Conservation (phyloP, 1,140 invertebrate genomes). For the Piezodorus guildinii region DNA sequence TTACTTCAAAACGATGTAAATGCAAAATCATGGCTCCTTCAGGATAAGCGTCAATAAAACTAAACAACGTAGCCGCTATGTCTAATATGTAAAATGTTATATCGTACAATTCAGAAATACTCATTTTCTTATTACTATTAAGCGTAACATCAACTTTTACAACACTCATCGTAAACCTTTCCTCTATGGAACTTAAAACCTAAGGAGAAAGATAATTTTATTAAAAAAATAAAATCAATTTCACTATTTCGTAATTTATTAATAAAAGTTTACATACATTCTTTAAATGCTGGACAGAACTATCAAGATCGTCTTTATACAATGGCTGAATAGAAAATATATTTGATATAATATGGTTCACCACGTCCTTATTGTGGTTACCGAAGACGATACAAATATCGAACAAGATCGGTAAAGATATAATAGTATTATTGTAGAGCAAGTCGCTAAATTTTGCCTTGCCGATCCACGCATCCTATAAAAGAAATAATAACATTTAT, state of each 20-base stretch:
- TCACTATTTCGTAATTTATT: not conserved
- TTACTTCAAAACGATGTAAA: conserved; percentile 16
- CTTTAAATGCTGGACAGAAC: conserved; percentile 35
- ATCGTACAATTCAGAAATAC: conserved; percentile 11
- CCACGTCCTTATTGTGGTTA: conserved; percentile 45
- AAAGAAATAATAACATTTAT: conserved; percentile 6
- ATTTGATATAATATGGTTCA: conserved; percentile 49
- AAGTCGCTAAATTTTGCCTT: conserved; percentile 51
- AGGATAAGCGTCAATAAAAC: conserved; percentile 8
- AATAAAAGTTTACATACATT: conserved; percentile 1
- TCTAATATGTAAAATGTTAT: conserved; percentile 13
- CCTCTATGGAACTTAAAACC: conserved; percentile 3
- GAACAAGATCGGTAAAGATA: conserved; percentile 68
- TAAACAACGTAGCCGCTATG: conserved; percentile 2
- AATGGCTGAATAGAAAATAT: conserved; percentile 56
- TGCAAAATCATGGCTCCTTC: conserved; percentile 9
- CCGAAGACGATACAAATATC: conserved; percentile 66
- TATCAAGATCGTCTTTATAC: conserved; percentile 53
- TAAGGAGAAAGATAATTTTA: not conserved
- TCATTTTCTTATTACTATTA: not conserved
- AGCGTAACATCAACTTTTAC: conserved; percentile 9
- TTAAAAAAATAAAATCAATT: not conserved
- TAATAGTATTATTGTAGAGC: conserved; percentile 66
- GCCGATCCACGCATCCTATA: conserved; percentile 48
- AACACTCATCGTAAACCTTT: not conserved